phyloP scores from a whole-genome alignment of 2,113 vertebrate species.

The Chitala chitala region DNA sequence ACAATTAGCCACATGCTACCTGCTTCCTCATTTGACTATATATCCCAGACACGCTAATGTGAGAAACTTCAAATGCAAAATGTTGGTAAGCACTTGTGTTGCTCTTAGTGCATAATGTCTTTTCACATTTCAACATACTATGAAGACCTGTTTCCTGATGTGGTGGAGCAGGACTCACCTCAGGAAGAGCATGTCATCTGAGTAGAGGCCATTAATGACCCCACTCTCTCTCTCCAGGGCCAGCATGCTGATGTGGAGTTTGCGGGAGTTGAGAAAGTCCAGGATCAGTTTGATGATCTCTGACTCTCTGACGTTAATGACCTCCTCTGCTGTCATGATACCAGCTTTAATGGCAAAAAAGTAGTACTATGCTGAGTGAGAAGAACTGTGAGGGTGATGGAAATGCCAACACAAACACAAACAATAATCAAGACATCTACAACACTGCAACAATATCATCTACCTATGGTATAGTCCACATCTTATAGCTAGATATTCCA shows the following conservation, averaged over 20 bases:
- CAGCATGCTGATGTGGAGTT: slow-evolving; percentile 96
- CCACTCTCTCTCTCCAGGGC: slow-evolving; percentile 95
- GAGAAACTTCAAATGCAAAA: not conserved
- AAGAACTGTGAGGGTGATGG: not conserved
- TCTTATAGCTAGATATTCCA: no score
- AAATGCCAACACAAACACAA: no score
- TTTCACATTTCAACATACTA: not conserved
- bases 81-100: not conserved
- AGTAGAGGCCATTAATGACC: slow-evolving; percentile 94
- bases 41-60: not conserved
- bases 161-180: slow-evolving; percentile 60
- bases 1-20: not conserved
- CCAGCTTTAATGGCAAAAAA: slow-evolving; percentile 47
- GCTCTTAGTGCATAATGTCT: not conserved
- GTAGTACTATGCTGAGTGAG: not conserved
- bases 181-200: slow-evolving; percentile 97
- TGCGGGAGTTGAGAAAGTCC: slow-evolving; percentile 91
- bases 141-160: not conserved
- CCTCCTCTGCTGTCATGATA: slow-evolving; percentile 95
- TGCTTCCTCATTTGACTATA: not conserved
- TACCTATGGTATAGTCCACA: no score
- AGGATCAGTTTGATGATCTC: slow-evolving; percentile 95
- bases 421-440: no score
- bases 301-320: slow-evolving; percentile 89
- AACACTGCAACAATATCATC: no score